Conservation (phyloP, 2,888 invertebrate species). For the Phoenoteleia sp. region DNA sequence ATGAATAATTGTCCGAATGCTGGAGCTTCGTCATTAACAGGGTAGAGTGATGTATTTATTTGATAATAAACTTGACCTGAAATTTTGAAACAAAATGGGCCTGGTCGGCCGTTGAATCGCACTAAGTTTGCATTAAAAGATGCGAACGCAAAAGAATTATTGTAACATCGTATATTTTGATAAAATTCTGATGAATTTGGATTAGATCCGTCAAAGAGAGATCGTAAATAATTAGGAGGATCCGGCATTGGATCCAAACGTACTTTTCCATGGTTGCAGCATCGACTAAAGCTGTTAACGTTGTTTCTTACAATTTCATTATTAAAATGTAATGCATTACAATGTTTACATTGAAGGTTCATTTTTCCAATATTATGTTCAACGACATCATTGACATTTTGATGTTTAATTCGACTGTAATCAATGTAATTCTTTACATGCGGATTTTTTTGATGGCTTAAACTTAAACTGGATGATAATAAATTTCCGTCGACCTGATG, state of each 20-base stretch:
- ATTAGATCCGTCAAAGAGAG: neutral
- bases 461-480: too few relatives aligned
- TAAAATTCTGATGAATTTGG: neutral
- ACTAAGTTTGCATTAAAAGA: neutral
- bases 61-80: conserved; percentile 68
- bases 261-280: neutral
- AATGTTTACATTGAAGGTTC: neutral
- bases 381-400: neutral
- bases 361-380: neutral
- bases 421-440: too few relatives aligned
- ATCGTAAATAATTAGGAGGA: neutral
- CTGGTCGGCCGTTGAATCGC: neutral
- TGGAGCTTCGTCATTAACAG: conserved; percentile 47
- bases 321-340: neutral
- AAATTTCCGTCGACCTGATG: too few relatives aligned
- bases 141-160: neutral
- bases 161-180: neutral
- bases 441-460: too few relatives aligned
- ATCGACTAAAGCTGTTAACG: neutral
- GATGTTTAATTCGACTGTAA: neutral
- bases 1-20: conserved; percentile 70
- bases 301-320: neutral
- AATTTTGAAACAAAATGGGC: neutral
- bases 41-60: conserved; percentile 61
- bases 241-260: neutral